Percentiles rank a stretch among this genome's conserved stretches.
phyloP scores from a whole-genome alignment of 2,888 invertebrate genomes.

The Tiliacea citrago region DNA sequence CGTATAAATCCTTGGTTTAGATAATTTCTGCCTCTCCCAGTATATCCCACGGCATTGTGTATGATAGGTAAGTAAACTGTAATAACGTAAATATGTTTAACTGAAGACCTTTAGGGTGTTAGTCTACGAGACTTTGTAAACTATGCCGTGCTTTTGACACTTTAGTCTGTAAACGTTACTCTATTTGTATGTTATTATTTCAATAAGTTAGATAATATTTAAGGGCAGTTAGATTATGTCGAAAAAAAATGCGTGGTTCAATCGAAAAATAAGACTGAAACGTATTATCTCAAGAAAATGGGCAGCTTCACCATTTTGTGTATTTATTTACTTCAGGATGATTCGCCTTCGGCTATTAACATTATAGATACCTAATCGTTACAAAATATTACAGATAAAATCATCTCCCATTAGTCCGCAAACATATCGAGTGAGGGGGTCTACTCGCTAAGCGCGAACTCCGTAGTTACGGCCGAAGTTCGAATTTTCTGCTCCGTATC shows the following conservation, averaged over 20 bases:
- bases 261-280: background rate
- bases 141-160: constrained; percentile 27
- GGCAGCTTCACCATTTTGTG: background rate
- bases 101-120: constrained; percentile 31
- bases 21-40: constrained; percentile 36
- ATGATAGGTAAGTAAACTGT: constrained; percentile 47
- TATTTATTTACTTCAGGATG: background rate
- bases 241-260: background rate
- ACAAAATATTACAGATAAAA: background rate
- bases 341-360: too few species aligned
- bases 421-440: background rate
- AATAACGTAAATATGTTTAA: constrained; percentile 51
- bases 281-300: background rate
- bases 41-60: constrained; percentile 43
- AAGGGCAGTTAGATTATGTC: background rate
- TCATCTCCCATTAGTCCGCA: background rate
- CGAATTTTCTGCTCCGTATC: too few species aligned
- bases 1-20: constrained; percentile 27
- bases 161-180: constrained; percentile 15
- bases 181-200: constrained; percentile 5
- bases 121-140: constrained; percentile 37
- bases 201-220: constrained; percentile 13
- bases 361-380: background rate
- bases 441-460: too few species aligned
- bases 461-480: too few species aligned